phyloP scores from a whole-genome alignment of 2,113 vertebrate species.

The Gallinago jamesoni region DNA sequence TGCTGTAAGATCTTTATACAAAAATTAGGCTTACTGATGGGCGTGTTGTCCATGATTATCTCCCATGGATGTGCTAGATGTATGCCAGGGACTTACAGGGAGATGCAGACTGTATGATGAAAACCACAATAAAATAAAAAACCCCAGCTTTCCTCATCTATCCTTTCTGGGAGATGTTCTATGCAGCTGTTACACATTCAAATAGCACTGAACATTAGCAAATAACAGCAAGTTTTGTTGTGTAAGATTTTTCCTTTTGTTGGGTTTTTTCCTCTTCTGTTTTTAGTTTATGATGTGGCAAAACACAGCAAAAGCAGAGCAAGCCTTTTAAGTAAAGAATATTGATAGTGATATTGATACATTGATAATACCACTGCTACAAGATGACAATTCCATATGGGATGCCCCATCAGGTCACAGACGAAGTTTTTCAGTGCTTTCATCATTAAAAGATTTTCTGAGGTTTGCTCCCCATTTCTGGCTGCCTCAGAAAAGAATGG shows the following conservation, averaged over 20 bases:
- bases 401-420: background rate
- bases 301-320: background rate
- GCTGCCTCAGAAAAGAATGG: background rate
- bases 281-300: background rate
- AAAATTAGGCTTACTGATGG: background rate
- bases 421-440: fast-evolving
- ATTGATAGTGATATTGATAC: background rate
- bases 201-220: background rate
- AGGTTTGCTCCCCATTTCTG: fast-evolving
- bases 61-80: background rate
- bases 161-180: background rate
- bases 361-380: background rate
- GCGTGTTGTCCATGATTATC: background rate
- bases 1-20: background rate
- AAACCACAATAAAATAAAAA: background rate
- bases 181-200: background rate
- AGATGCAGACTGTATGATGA: background rate
- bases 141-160: background rate
- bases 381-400: fast-evolving
- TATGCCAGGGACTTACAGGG: background rate
- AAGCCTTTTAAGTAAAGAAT: background rate
- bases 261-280: background rate
- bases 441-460: background rate
- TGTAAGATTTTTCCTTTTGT: background rate
- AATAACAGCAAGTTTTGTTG: background rate